These are phyloP conservation scores for Homarus gammarus DNA, from an alignment of 2,888 invertebrate species.

Conservation along the genomic window DNA sequence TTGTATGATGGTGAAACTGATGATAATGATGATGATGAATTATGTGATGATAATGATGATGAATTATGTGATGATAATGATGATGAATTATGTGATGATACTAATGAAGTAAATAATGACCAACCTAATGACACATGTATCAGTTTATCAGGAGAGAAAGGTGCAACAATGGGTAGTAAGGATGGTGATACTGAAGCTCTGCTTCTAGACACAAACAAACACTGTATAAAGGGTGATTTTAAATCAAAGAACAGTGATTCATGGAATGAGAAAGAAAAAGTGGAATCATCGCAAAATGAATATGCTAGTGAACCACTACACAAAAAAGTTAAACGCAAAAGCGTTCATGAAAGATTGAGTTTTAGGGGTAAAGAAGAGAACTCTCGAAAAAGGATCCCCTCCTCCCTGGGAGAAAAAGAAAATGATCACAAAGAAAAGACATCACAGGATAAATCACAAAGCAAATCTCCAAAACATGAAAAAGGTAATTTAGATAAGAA, in stretches of 20 bases:
- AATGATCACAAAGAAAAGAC: neutral
- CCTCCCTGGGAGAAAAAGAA: neutral
- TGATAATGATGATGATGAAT: slow-evolving; percentile 19
- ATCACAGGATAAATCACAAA: slow-evolving; percentile 1
- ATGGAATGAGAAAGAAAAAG: neutral
- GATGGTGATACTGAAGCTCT: neutral
- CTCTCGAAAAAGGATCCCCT: neutral
- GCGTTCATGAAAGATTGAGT: neutral
- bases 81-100: neutral
- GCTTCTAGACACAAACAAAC: too few relatives aligned
- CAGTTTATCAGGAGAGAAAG: neutral
- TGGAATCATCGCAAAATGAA: neutral
- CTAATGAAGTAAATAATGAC: neutral
- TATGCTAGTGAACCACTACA: neutral
- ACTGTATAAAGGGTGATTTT: too few relatives aligned
- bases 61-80: neutral
- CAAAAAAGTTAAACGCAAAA: neutral
- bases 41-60: neutral
- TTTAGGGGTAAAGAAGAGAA: neutral
- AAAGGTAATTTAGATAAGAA: neutral
- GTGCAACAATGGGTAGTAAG: neutral
- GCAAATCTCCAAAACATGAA: neutral
- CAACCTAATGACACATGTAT: neutral
- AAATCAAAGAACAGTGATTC: neutral
- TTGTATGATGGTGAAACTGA: slow-evolving; percentile 51